Conservation (phyloP, 37 sponge, comb jelly and placozoan genomes). For the Oopsacas minuta region DNA sequence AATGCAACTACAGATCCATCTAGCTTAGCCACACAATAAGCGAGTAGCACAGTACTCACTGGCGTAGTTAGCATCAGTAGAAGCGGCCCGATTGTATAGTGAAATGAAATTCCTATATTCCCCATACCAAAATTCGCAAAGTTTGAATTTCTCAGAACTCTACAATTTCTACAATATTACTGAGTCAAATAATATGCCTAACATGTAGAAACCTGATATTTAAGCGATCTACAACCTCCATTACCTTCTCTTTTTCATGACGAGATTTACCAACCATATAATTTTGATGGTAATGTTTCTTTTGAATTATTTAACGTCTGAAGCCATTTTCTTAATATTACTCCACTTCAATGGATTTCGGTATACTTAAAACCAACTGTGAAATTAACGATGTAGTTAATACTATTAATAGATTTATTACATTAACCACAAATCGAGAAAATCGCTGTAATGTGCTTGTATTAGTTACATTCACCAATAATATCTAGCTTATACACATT, state of each 20-base stretch:
- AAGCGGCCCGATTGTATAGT: conserved; percentile 11
- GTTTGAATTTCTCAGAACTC: neutral
- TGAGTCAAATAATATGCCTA: neutral
- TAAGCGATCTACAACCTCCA: neutral
- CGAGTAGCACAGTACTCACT: neutral
- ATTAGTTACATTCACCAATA: too few relatives aligned
- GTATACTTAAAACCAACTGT: too few relatives aligned
- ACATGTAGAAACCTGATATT: neutral
- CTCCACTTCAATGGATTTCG: too few relatives aligned
- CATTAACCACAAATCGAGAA: too few relatives aligned
- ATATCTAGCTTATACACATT: neutral
- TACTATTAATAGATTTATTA: too few relatives aligned
- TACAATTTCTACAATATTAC: neutral
- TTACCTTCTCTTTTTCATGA: neutral
- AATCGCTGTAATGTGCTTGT: too few relatives aligned
- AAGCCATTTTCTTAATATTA: too few relatives aligned
- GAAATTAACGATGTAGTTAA: too few relatives aligned
- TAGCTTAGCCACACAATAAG: conserved; percentile 13
- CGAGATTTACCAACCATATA: neutral
- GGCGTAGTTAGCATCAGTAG: conserved; percentile 22
- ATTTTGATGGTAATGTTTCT: too few relatives aligned
- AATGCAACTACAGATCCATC: conserved; percentile 12
- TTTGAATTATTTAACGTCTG: too few relatives aligned
- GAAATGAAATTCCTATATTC: neutral
- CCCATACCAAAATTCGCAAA: neutral